A percentile compares a stretch with the other conserved stretches of the same genome.
Conservation (phyloP, 2,113 vertebrate species). For the Petroica traversi region DNA sequence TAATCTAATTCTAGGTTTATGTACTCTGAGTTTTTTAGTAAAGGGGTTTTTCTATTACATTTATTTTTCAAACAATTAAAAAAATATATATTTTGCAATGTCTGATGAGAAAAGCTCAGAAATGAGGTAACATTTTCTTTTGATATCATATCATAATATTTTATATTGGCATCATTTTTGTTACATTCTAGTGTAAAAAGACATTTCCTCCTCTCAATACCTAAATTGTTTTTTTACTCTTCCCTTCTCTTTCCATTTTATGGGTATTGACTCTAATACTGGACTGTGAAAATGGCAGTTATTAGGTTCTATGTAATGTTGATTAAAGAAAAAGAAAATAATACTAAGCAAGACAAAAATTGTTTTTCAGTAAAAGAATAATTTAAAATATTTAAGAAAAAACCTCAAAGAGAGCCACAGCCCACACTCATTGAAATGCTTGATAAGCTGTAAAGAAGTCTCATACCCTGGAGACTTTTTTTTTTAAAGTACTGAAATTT, state of each 20-base stretch:
- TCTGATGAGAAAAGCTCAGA: not conserved
- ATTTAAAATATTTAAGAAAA: not conserved
- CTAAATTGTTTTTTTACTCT: not conserved
- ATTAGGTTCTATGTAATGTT: accelerated
- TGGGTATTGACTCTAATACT: not conserved
- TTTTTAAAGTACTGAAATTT: not conserved
- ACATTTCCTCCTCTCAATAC: not conserved
- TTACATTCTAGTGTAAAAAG: not conserved
- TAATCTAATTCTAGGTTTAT: not conserved
- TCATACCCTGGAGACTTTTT: not conserved
- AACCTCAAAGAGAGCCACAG: not conserved
- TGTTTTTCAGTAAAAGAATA: not conserved
- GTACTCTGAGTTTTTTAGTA: not conserved
- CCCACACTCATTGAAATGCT: not conserved
- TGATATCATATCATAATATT: not conserved
- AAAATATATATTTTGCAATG: not conserved
- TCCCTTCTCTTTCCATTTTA: not conserved
- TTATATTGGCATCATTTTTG: not conserved
- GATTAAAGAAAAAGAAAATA: not conserved
- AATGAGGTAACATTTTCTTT: not conserved
- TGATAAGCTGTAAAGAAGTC: not conserved
- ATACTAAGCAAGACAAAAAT: not conserved
- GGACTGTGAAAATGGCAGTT: not conserved
- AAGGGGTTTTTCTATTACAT: not conserved
- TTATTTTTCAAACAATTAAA: not conserved